Percentiles rank a stretch among this genome's conserved stretches.
Conservation (phyloP, 2,888 invertebrate species). For the Osedax frankpressi region DNA sequence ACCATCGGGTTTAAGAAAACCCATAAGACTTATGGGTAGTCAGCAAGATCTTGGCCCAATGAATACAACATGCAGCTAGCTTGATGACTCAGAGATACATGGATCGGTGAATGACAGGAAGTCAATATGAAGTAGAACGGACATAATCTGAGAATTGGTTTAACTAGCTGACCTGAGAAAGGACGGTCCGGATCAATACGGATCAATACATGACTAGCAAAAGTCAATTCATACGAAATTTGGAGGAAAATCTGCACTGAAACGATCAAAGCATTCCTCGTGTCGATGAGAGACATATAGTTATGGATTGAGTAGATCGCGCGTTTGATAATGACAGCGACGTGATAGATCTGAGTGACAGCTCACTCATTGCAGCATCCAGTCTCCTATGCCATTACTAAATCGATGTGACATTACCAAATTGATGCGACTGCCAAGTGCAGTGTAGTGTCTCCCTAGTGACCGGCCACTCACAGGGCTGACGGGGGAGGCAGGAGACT, state of each 20-base stretch:
- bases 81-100: neutral
- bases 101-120: neutral
- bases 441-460: constrained; percentile 3
- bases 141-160: neutral
- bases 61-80: neutral
- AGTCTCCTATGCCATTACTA: constrained; percentile 9
- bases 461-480: neutral
- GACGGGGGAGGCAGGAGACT: constrained; percentile 6
- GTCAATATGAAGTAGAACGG: constrained; percentile 3
- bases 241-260: neutral
- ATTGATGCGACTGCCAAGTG: constrained; percentile 10
- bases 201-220: constrained; percentile 7
- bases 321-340: neutral
- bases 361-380: neutral
- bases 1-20: neutral
- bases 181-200: neutral
- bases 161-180: constrained; percentile 4
- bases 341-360: neutral
- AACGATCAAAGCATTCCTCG: constrained; percentile 9
- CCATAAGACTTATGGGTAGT: neutral
- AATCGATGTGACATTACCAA: constrained; percentile 9
- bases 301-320: neutral
- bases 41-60: neutral
- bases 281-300: neutral
- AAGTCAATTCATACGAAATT: constrained; percentile 5